phyloP scores from a whole-genome alignment of 2,888 invertebrate species.

The Strigamia maritima region DNA sequence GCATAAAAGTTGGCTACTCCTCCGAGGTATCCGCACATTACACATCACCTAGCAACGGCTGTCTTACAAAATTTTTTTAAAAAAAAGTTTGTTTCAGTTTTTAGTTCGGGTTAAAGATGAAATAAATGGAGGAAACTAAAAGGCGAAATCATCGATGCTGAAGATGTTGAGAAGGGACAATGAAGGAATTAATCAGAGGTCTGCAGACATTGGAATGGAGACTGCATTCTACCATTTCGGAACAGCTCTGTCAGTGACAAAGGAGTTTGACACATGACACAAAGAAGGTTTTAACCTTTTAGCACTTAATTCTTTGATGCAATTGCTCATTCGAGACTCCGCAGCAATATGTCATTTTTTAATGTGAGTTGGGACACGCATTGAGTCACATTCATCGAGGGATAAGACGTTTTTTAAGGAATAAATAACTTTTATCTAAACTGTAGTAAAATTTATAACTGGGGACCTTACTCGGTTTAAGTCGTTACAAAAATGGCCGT shows the following conservation, averaged over 20 bases:
- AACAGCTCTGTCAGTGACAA: neutral
- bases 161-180: neutral
- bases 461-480: too few relatives aligned
- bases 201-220: too few relatives aligned
- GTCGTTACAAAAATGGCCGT: too few relatives aligned
- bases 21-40: neutral
- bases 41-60: neutral
- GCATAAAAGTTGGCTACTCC: neutral
- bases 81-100: too few relatives aligned
- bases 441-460: too few relatives aligned
- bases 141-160: neutral
- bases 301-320: neutral
- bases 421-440: too few relatives aligned
- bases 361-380: too few relatives aligned
- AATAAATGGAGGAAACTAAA: too few relatives aligned
- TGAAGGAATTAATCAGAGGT: neutral
- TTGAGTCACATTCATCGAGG: neutral
- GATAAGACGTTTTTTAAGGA: neutral
- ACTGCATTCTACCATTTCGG: too few relatives aligned
- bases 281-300: neutral
- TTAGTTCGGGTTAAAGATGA: too few relatives aligned
- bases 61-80: neutral
- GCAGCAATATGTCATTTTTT: neutral
- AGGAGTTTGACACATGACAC: neutral
- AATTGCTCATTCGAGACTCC: neutral